Evolutionary conservation across 2,113 vertebrate species (phyloP), one percentile per base, ranked within the genome.

Genomic region (Riparia riparia): DNA sequence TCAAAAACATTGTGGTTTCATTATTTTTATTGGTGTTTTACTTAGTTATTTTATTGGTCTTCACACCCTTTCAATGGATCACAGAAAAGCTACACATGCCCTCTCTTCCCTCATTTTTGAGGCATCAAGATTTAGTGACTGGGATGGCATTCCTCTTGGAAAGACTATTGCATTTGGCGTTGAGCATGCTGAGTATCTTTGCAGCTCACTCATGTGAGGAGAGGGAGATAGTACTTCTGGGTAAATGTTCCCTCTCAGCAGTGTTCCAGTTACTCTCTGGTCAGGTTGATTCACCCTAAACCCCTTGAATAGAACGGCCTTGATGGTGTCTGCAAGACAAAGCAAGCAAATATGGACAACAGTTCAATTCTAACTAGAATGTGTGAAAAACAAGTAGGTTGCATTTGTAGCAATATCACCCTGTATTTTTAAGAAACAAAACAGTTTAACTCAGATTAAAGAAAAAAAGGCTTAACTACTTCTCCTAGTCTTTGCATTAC

Each of bases 101-200:
- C 0, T 0, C 2, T 44, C 10, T 41, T 14, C 5, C 8, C 3
- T 4, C 4, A 31, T 47, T 76, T 68, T 68, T 7, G 2, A 76
- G 14, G 5, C 5, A 79, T 21, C 18, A 44, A 29, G 12, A 39
- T 70, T 70, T 78, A 49, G 14, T 18, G 32, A 24, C 3, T 47
- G 9, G 3, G 24, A 42, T 31, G 4, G 0, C 31, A 74, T 50
- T 89, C 9, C 29, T 69, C 41, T 47, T n/a, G 2, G 44, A 90
- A 85, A 58, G 12, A 12, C 25, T 63, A 7, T 29, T 56, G 4
- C 4, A 21, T 66, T 54, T 85, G 47, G 7, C 51, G 51, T 66
- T 45, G 17, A 37, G 5, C 6, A 73, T 3, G 1, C 4, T 4
- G 29, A 37, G 8, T 13, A 65, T 0, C 4, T 73, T 85, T 1